phyloP scores from a whole-genome alignment of 2,888 invertebrate species.

The Luperina testacea region DNA sequence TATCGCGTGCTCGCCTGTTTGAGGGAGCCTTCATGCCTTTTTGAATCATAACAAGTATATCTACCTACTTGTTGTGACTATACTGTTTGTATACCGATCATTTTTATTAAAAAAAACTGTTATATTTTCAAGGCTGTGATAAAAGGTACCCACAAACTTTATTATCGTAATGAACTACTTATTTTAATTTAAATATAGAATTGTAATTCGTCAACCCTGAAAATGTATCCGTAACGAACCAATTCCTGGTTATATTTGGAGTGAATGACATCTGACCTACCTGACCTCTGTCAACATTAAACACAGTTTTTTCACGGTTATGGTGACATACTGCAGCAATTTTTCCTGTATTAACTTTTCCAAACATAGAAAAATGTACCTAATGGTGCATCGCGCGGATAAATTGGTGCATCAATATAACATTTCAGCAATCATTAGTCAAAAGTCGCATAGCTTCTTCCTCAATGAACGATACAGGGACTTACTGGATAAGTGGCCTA shows the following conservation, averaged over 20 bases:
- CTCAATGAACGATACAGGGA: neutral
- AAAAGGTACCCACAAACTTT: neutral
- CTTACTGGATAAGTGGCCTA: neutral
- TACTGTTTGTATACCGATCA: neutral
- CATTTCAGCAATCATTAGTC: neutral
- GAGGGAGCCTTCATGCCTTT: neutral
- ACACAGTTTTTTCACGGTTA: neutral
- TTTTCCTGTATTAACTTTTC: slow-evolving; percentile 10
- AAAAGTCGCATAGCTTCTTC: neutral
- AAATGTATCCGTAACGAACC: slow-evolving; percentile 11
- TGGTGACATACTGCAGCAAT: neutral
- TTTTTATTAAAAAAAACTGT: slow-evolving; percentile 2
- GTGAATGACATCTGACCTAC: neutral
- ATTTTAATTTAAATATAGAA: neutral
- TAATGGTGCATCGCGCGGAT: neutral
- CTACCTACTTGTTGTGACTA: neutral
- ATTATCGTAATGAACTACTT: neutral
- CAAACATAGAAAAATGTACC: neutral
- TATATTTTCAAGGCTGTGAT: slow-evolving; percentile 14
- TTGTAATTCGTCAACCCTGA: slow-evolving; percentile 5
- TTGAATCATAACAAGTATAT: neutral
- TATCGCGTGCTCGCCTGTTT: too few relatives aligned
- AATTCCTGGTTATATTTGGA: slow-evolving; percentile 28
- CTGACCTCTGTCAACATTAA: neutral
- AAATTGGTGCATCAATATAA: neutral